phyloP scores from a whole-genome alignment of 2,113 vertebrate genomes.

The Xyliphius kryptos region DNA sequence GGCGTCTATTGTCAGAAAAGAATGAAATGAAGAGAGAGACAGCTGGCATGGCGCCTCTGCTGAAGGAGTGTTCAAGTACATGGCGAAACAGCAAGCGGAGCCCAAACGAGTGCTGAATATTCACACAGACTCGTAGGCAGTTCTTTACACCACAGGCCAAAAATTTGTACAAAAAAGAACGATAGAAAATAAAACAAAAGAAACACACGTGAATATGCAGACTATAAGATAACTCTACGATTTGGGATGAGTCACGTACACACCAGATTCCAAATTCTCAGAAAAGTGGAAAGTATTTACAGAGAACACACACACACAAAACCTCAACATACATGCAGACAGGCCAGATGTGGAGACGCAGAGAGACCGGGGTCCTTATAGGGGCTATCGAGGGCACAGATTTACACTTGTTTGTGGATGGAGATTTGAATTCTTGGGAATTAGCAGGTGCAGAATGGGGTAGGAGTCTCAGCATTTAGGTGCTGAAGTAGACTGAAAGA shows the following conservation, averaged over 20 bases:
- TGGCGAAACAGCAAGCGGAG: conserved; percentile 49
- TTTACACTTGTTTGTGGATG: conserved; percentile 52
- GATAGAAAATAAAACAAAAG: conserved; percentile 64
- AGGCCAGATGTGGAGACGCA: conserved; percentile 28
- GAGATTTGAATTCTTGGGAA: conserved; percentile 46
- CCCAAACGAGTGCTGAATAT: conserved; percentile 55
- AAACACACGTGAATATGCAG: conserved; percentile 64
- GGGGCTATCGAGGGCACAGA: conserved; percentile 55
- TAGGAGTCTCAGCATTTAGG: conserved; percentile 64
- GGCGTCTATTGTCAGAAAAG: conserved; percentile 14
- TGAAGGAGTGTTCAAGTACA: conserved; percentile 52
- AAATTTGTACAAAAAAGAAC: conserved; percentile 41
- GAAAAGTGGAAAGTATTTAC: conserved; percentile 68
- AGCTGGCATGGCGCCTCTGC: conserved; percentile 32
- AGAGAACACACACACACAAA: conserved; percentile 64
- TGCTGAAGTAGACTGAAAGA: conserved; percentile 72
- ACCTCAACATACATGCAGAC: conserved; percentile 63
- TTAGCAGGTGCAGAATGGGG: conserved; percentile 60
- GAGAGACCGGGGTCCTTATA: conserved; percentile 59
- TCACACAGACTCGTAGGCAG: conserved; percentile 66
- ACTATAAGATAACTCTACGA: conserved; percentile 69
- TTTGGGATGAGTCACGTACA: conserved; percentile 57
- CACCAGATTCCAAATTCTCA: conserved; percentile 48
- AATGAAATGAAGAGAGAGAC: too few species aligned
- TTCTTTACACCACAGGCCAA: conserved; percentile 68